Conservation (phyloP, 1,140 invertebrate genomes). For the Neodiprion pinetum region DNA sequence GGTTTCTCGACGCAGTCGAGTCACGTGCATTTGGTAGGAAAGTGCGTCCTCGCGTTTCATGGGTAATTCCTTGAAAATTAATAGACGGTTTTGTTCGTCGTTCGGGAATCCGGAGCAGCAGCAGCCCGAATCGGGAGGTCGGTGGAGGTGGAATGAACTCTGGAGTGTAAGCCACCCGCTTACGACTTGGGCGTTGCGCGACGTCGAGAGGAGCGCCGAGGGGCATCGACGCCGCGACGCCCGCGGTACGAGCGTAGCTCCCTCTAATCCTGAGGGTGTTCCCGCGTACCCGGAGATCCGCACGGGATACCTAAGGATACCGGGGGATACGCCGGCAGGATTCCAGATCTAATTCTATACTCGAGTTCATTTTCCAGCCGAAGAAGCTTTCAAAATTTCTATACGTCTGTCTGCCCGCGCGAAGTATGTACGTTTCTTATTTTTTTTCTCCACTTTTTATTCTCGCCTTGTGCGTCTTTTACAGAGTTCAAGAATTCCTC, state of each 20-base stretch:
- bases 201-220: not conserved
- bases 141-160: constrained; percentile 1
- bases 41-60: not conserved
- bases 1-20: too few relatives aligned
- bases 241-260: not conserved
- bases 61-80: not conserved
- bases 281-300: not conserved
- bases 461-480: too few relatives aligned
- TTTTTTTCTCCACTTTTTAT: too few relatives aligned
- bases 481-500: too few relatives aligned
- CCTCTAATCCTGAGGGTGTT: constrained; percentile 1
- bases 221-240: not conserved
- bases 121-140: not conserved
- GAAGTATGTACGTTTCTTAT: too few relatives aligned
- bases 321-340: not conserved
- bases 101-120: not conserved
- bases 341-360: constrained; percentile 2
- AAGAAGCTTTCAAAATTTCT: not conserved
- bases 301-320: constrained; percentile 3
- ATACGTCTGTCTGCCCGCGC: too few relatives aligned
- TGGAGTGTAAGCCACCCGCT: constrained; percentile 4
- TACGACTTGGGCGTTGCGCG: constrained; percentile 3
- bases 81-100: not conserved
- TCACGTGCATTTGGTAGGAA: not conserved
- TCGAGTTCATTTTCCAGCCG: constrained; percentile 1